phyloP scores from a whole-genome alignment of 1,140 invertebrate species.

The Dendroctonus ponderosae region DNA sequence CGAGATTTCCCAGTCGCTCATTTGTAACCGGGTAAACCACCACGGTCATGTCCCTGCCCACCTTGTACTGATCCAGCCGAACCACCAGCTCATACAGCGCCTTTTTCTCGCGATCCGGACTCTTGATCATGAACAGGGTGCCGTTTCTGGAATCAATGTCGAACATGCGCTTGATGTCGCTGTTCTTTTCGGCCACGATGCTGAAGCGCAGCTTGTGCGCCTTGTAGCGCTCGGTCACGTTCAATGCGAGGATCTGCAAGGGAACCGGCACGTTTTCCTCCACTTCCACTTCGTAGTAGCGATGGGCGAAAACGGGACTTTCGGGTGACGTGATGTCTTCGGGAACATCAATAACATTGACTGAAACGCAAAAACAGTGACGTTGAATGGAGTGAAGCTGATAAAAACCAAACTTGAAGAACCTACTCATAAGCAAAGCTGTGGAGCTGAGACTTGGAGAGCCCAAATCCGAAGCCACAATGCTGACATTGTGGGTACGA shows the following conservation, averaged over 20 bases:
- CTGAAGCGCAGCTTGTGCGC: constrained; percentile 60
- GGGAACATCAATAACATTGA: constrained; percentile 66
- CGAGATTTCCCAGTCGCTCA: constrained; percentile 65
- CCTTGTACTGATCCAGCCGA: constrained; percentile 64
- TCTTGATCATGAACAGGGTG: constrained; percentile 65
- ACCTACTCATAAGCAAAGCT: constrained; percentile 59
- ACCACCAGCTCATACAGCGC: constrained; percentile 67
- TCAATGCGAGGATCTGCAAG: constrained; percentile 66
- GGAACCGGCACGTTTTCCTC: constrained; percentile 72
- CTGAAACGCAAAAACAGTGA: constrained; percentile 30
- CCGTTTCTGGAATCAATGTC: constrained; percentile 71
- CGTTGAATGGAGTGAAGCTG: background rate
- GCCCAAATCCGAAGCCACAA: constrained; percentile 80
- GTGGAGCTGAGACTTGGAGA: constrained; percentile 76
- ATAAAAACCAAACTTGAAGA: background rate
- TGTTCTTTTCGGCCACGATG: constrained; percentile 58
- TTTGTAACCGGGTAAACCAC: constrained; percentile 72
- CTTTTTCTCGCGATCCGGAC: constrained; percentile 67
- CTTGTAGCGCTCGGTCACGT: constrained; percentile 62
- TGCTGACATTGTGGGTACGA: constrained; percentile 68
- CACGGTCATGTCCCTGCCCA: constrained; percentile 63
- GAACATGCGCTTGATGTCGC: constrained; percentile 59
- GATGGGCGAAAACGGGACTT: constrained; percentile 65
- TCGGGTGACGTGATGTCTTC: constrained; percentile 56
- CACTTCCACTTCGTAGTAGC: constrained; percentile 76